Conservation (phyloP, 2,888 invertebrate genomes). For the Aethes cnicana region DNA sequence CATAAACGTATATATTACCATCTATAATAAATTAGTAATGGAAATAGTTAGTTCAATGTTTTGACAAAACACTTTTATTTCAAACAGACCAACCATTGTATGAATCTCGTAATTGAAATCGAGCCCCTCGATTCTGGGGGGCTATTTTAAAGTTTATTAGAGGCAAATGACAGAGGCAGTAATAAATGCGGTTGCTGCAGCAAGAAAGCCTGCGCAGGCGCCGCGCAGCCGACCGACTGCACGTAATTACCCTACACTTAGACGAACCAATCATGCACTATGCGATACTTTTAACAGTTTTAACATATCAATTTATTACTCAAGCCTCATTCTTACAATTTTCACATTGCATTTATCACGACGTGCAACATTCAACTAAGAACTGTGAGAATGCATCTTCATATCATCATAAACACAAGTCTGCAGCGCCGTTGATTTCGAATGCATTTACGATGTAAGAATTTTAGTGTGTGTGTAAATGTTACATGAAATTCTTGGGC, state of each 20-base stretch:
- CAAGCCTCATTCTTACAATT: too few species aligned
- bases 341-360: too few species aligned
- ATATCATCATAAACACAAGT: too few species aligned
- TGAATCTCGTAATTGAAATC: conserved; percentile 13
- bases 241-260: conserved; percentile 38
- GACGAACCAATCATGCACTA: conserved; percentile 27
- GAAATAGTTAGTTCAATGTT: background rate
- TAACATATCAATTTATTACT: too few species aligned
- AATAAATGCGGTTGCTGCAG: conserved; percentile 19
- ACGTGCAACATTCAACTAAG: too few species aligned
- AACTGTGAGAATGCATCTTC: too few species aligned
- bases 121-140: background rate
- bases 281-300: conserved; percentile 18
- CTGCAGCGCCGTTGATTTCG: too few species aligned
- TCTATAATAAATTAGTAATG: too few species aligned
- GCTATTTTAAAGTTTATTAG: conserved; percentile 34
- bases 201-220: conserved; percentile 15
- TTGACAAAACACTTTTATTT: too few species aligned
- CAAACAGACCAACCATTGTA: background rate
- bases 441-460: too few species aligned
- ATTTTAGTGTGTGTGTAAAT: background rate
- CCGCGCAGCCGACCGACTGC: conserved; percentile 29
- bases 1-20: too few species aligned
- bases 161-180: conserved; percentile 37
- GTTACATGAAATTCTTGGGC: too few species aligned